Base-by-base conservation (phyloP, 1,140 invertebrate species). In the Ridgeia piscesae region DNA sequence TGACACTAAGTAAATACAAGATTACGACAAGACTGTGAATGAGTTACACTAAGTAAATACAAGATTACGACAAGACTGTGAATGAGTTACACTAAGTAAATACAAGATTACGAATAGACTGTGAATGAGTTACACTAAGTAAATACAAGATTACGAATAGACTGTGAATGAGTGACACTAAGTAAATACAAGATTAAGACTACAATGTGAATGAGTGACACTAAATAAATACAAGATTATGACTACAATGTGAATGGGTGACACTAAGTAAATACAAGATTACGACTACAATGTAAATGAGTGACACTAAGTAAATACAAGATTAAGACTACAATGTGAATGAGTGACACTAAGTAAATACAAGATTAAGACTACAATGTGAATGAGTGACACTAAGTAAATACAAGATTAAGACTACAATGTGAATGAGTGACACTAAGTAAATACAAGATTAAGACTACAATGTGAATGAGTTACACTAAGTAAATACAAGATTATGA, bases 141-240 rank as follows among this genome's bases (percentile, higher is more conserved):
- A 91, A 6, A 11, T 77, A 58, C 4, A 6, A 33, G 35, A 6
- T 91, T 91, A 33, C 91, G 50, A 92, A 9, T 31, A 48, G 6
- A 35, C 34, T 31, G 34, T 50, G 21, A 50, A 48, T 42, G 42
- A 42, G 11, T 42, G 11, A 42, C 27, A 92, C 31, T 6, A 92
- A 92, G 91, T 6, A 92, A 48, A 4, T n/a, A 77, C 33, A 42
- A n/a, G n/a, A n/a, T n/a, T n/a, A n/a, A n/a, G 4, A 94, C 91
- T 33, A 34, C 58, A 35, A 4, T 35, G n/a, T n/a, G n/a, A 35
- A 4, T 33, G 35, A 4, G 33, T 6, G 33, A 34, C 35, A 91
- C 33, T 9, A 33, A 91, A 42, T 91, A 91, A 6, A 11, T 77
- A 58, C 4, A 6, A 33, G 35, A 6, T 91, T 91, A 33, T 27